Conservation (phyloP, 2,113 vertebrate genomes). For the Girardinichthys multiradiatus region DNA sequence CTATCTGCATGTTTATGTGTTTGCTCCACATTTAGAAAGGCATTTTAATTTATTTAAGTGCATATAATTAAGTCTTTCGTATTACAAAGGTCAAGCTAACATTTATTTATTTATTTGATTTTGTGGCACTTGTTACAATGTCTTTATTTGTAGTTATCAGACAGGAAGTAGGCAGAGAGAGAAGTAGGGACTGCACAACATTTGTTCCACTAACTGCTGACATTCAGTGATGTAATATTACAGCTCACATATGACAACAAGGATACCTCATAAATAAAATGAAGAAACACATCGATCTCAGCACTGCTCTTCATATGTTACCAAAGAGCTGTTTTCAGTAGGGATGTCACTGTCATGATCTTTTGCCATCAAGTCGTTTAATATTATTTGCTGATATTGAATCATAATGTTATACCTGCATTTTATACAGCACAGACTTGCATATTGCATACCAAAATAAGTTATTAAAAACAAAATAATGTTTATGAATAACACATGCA, state of each 20-base stretch:
- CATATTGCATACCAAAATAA: too few species aligned
- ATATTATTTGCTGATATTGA: too few species aligned
- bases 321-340: neutral
- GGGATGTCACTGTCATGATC: too few species aligned
- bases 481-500: too few species aligned
- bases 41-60: neutral
- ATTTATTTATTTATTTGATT: neutral
- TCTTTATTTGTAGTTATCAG: neutral
- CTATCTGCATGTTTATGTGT: neutral
- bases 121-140: neutral
- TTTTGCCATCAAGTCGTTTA: too few species aligned
- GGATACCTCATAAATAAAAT: neutral
- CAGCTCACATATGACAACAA: neutral
- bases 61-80: neutral
- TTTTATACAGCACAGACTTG: too few species aligned
- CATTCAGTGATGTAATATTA: neutral
- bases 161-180: neutral
- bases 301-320: neutral
- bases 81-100: neutral
- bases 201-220: too few species aligned
- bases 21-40: neutral
- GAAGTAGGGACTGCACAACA: too few species aligned
- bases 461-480: too few species aligned
- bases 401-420: too few species aligned
- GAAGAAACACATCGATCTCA: neutral